Base-by-base conservation (phyloP, 2,888 invertebrate species). In the Mellilla xanthometata region DNA sequence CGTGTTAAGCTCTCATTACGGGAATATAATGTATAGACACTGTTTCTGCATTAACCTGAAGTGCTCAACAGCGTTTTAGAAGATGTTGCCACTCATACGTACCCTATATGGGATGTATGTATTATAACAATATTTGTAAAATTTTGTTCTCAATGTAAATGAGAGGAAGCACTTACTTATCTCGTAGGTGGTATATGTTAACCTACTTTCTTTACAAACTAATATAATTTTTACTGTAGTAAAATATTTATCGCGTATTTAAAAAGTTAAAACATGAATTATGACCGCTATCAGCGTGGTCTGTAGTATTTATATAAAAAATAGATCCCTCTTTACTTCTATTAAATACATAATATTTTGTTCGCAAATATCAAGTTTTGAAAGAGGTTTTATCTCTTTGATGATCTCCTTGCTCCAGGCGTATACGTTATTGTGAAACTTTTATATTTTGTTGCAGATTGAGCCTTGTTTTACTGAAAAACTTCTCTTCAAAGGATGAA, bases 381-480 rank as follows among this genome's bases (percentile, higher is more conserved):
- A 72, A 69, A 71, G 71, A 72, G 72, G 68, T 74, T 76, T 81
- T 73, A 74, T 75, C 68, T 67, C 73, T 77, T 77, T 78, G 79
- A 79, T 76, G 75, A 81, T 78, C 76, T 70, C 65, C 64, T 65
- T 61, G 85, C 88, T 82, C 60, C 68, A 73, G 87, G 87, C 87
- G 79, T 76, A 70, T 83, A 85, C 84, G 76, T 81, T 86, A 83
- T 84, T 84, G 78, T 80, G 57, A 83, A 88, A 89, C 81, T 89
- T 88, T 88, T 85, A 86, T 87, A 86, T 87, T 87, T 79, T 79
- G 80, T 74, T 79, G 77, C 78, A 81, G 80, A 83, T 84, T 79
- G 71, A 76, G 76, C 81, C 76, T 82, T 88, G 87, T 86, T 85
- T 84, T 77, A 82, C 81, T 78, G 79, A 82, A 84, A 84, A 86